These are phyloP conservation scores for Hydraecia micacea DNA, from an alignment of 2,888 invertebrate species.

Conservation along the genomic window DNA sequence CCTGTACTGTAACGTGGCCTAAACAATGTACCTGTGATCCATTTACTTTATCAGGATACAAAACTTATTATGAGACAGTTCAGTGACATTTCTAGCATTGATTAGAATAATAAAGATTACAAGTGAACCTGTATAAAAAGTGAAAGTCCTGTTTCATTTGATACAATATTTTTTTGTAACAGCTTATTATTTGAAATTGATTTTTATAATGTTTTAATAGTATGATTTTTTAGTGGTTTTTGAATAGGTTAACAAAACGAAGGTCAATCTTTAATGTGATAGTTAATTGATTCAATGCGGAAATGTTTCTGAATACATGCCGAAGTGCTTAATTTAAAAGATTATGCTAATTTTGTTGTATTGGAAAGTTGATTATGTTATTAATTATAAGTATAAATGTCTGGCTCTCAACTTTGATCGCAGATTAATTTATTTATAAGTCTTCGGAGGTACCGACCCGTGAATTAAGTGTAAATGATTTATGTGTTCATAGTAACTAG, in stretches of 20 bases:
- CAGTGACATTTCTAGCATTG: slow-evolving; percentile 63
- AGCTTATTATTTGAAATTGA: background rate
- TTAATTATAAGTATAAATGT: slow-evolving; percentile 75
- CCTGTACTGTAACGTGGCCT: slow-evolving; percentile 63
- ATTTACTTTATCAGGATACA: slow-evolving; percentile 63
- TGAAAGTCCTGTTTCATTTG: background rate
- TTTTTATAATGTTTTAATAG: background rate
- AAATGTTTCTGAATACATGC: slow-evolving; percentile 62
- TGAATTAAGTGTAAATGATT: slow-evolving; percentile 21
- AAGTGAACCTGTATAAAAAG: background rate
- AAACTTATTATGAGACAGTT: slow-evolving; percentile 48
- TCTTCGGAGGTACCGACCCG: slow-evolving; percentile 57
- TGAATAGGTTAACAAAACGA: slow-evolving; percentile 13
- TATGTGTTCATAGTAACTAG: background rate
- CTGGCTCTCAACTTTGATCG: slow-evolving; percentile 77
- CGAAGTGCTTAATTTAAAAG: slow-evolving; percentile 64
- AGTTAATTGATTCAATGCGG: slow-evolving; percentile 51
- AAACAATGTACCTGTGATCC: slow-evolving; percentile 69
- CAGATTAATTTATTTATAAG: slow-evolving; percentile 67
- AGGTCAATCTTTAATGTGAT: slow-evolving; percentile 15
- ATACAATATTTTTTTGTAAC: background rate
- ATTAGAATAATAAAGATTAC: slow-evolving; percentile 16
- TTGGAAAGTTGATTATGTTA: slow-evolving; percentile 65
- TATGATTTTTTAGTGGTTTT: background rate
- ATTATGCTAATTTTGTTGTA: slow-evolving; percentile 56